A percentile compares a stretch with the other conserved stretches of the same genome.
Evolutionary conservation across 2,113 vertebrate species (phyloP).

Genomic region (Coregonus clupeaformis): DNA sequence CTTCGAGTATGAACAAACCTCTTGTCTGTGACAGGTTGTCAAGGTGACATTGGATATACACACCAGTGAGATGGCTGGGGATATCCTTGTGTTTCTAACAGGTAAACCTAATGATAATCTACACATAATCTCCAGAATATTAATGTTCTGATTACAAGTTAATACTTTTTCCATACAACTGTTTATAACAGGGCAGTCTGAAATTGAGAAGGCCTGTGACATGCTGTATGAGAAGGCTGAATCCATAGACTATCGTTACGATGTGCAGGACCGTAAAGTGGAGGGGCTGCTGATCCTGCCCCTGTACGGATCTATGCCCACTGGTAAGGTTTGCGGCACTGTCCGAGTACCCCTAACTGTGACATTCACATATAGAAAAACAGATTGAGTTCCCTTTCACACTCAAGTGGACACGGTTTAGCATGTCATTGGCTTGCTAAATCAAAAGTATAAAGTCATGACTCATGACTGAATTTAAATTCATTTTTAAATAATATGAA

Average conservation of each 20-base stretch:
- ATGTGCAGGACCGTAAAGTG: constrained; percentile 84
- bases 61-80: constrained; percentile 84
- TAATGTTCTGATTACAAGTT: background rate
- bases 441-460: background rate
- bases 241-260: constrained; percentile 87
- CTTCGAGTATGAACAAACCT: background rate
- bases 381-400: background rate
- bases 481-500: no score
- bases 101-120: constrained; percentile 76
- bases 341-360: background rate
- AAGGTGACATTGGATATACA: constrained; percentile 88
- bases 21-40: constrained; percentile 76
- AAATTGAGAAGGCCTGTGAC: constrained; percentile 93
- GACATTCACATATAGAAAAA: background rate
- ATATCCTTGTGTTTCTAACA: constrained; percentile 95
- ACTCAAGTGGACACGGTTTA: background rate
- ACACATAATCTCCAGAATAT: background rate
- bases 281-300: constrained; percentile 93
- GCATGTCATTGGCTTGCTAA: background rate
- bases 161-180: background rate
- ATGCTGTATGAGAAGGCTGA: constrained; percentile 89
- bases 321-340: constrained; percentile 73
- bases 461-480: no score
- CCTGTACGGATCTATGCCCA: constrained; percentile 93
- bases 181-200: constrained; percentile 81